These are phyloP conservation scores for Epirrhoe alternata DNA, from an alignment of 2,888 invertebrate species.

Conservation along the genomic window DNA sequence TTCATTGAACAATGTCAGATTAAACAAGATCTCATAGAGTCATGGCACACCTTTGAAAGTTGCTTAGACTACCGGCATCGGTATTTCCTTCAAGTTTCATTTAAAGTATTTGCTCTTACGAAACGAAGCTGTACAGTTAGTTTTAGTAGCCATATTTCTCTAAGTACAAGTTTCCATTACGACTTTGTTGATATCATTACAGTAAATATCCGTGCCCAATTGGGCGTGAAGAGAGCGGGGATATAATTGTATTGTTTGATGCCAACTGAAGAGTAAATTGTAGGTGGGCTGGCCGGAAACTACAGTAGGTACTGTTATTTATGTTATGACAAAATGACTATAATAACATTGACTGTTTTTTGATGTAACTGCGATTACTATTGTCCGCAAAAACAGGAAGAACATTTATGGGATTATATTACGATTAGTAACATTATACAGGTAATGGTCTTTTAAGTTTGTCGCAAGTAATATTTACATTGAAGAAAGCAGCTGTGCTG, in stretches of 20 bases:
- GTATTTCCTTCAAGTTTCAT: conserved; percentile 7
- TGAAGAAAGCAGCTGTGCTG: neutral
- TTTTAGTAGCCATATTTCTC: neutral
- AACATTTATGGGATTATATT: neutral
- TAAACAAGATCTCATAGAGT: neutral
- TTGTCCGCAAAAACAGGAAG: neutral
- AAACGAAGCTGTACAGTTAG: conserved; percentile 11
- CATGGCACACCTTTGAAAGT: neutral
- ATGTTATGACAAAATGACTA: conserved; percentile 28
- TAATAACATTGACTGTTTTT: conserved; percentile 7
- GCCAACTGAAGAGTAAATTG: conserved; percentile 15
- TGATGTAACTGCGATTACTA: neutral
- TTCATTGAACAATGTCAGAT: neutral
- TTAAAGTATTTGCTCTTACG: conserved; percentile 18
- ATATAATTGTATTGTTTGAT: conserved; percentile 49
- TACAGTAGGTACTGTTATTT: conserved; percentile 26
- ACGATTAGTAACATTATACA: neutral
- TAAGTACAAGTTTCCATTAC: conserved; percentile 13
- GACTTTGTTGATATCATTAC: conserved; percentile 10
- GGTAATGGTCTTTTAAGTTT: neutral
- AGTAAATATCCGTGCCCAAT: conserved; percentile 58
- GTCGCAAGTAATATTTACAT: neutral
- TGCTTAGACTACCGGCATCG: neutral
- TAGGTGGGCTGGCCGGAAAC: conserved; percentile 31
- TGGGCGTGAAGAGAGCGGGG: conserved; percentile 56